Percentiles rank a stretch among this genome's conserved stretches.
Conservation (phyloP, 1,140 invertebrate species). For the Tetragonula clypearis region DNA sequence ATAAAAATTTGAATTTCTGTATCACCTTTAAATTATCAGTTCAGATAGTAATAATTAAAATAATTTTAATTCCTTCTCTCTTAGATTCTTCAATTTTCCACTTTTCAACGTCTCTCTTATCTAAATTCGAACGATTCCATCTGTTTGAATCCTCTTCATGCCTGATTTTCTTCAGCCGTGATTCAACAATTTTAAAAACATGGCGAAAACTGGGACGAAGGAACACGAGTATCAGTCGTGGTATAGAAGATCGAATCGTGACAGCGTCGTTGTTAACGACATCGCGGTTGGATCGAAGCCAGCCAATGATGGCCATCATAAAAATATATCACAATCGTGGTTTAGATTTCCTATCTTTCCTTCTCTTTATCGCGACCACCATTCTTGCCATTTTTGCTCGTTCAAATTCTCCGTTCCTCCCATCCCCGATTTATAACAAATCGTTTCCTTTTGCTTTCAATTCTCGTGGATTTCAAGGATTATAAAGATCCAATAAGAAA, state of each 20-base stretch:
- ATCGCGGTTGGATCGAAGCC: conserved; percentile 32
- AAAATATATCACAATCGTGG: conserved; percentile 16
- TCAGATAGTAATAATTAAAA: no score
- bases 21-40: no score
- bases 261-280: conserved; percentile 27
- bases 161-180: no score
- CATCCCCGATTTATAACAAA: not conserved
- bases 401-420: not conserved
- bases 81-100: not conserved
- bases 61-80: no score
- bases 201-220: conserved; percentile 21
- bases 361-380: conserved; percentile 1
- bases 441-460: not conserved
- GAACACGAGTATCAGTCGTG: not conserved
- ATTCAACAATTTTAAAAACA: conserved; percentile 2
- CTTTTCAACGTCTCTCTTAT: not conserved
- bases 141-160: not conserved
- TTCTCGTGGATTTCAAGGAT: not conserved
- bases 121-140: not conserved
- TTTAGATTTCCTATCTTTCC: conserved; percentile 12
- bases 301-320: conserved; percentile 9
- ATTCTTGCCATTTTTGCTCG: not conserved
- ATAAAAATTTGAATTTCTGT: no score
- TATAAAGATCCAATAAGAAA: not conserved
- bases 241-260: not conserved